A percentile compares a stretch with the other conserved stretches of the same genome.
phyloP scores from a whole-genome alignment of 1,140 invertebrate species.

The Drosophila trapezifrons region DNA sequence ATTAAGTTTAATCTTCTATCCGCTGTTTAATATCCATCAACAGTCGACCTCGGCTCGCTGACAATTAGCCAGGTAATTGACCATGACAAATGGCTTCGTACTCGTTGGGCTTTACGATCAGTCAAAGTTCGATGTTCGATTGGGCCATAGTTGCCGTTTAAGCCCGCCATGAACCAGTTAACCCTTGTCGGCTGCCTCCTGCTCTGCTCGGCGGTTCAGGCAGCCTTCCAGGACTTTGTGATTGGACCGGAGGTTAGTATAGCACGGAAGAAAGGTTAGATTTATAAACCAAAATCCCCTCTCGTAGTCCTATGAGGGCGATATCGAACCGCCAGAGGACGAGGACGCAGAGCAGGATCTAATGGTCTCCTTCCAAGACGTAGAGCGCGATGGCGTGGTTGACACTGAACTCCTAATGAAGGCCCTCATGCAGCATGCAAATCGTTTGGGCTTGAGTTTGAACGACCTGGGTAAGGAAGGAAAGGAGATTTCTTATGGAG shows the following conservation, averaged over 20 bases:
- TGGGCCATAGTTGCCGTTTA: neutral
- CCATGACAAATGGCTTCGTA: constrained; percentile 27
- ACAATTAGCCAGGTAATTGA: constrained; percentile 47
- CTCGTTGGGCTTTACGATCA: constrained; percentile 2
- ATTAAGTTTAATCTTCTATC: constrained; percentile 18
- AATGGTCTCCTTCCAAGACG: constrained; percentile 30
- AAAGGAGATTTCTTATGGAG: neutral
- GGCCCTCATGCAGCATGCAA: constrained; percentile 60
- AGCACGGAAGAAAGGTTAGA: too few species aligned
- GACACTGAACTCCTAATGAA: constrained; percentile 43
- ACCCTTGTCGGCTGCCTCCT: constrained; percentile 32
- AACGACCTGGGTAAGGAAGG: constrained; percentile 45
- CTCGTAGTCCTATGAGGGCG: constrained; percentile 2
- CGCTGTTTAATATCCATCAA: constrained; percentile 10
- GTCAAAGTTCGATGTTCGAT: constrained; percentile 51
- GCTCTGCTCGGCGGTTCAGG: constrained; percentile 8
- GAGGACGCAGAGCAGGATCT: constrained; percentile 2
- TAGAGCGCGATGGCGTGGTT: constrained; percentile 33
- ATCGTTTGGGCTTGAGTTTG: constrained; percentile 50
- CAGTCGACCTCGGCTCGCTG: neutral
- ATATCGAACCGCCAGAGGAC: neutral
- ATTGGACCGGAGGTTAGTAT: constrained; percentile 40
- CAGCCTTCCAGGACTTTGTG: constrained; percentile 69
- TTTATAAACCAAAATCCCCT: neutral
- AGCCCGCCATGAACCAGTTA: constrained; percentile 33